A percentile compares a stretch with the other conserved stretches of the same genome.
Conservation (phyloP, 2,888 invertebrate genomes). For the Esperia sulphurella region DNA sequence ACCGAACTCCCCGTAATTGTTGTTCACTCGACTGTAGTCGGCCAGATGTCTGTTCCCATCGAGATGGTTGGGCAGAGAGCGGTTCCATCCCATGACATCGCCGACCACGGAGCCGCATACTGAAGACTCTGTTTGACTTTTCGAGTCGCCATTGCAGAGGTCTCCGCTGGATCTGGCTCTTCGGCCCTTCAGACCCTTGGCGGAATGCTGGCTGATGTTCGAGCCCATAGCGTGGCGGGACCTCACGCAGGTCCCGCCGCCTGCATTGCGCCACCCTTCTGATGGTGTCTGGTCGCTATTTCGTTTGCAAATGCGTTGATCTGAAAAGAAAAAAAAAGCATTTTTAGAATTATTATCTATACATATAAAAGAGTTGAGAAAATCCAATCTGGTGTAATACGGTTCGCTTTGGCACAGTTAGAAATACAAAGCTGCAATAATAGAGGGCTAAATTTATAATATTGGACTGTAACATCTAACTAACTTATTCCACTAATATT, state of each 20-base stretch:
- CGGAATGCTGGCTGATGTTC: slow-evolving; percentile 87
- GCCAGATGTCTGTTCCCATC: slow-evolving; percentile 80
- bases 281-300: slow-evolving; percentile 31
- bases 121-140: slow-evolving; percentile 70
- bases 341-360: background rate
- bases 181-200: slow-evolving; percentile 85
- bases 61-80: slow-evolving; percentile 84
- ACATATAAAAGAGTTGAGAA: background rate
- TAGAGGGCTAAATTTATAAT: no score
- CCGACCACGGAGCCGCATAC: slow-evolving; percentile 74
- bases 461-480: no score
- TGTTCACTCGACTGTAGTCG: slow-evolving; percentile 78
- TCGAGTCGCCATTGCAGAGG: slow-evolving; percentile 82
- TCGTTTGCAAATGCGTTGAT: slow-evolving; percentile 20
- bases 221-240: slow-evolving; percentile 84
- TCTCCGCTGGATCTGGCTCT: slow-evolving; percentile 87
- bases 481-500: no score
- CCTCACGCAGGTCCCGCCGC: slow-evolving; percentile 71
- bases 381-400: background rate
- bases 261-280: slow-evolving; percentile 52
- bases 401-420: no score
- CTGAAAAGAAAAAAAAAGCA: slow-evolving; percentile 1
- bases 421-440: no score
- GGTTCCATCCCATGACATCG: slow-evolving; percentile 74
- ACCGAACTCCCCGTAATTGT: slow-evolving; percentile 73